Evolutionary conservation across 2,113 vertebrate genomes (phyloP).

Genomic region (Rhizomys pruinosus): DNA sequence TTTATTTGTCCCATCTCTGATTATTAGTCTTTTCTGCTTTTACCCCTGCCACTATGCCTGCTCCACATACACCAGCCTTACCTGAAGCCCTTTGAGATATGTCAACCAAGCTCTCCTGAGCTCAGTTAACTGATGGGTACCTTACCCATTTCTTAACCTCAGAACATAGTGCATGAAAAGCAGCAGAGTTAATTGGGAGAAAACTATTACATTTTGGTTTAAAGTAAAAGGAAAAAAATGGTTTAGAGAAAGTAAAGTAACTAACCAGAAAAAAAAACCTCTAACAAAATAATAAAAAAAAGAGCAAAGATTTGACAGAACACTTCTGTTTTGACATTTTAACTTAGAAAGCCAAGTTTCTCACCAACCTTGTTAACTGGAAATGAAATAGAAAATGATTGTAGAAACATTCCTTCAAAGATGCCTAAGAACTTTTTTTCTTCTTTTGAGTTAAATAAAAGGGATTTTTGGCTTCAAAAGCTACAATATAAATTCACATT

Average conservation of each 20-base stretch:
- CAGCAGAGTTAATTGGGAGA: not conserved
- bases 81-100: not conserved
- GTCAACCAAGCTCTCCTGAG: not conserved
- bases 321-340: conserved; percentile 57
- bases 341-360: conserved; percentile 46
- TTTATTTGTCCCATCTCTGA: not conserved
- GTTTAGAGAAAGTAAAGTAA: not conserved
- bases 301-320: not conserved
- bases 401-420: conserved; percentile 9
- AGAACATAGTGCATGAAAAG: not conserved
- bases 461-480: not conserved
- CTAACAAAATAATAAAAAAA: not conserved
- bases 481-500: not conserved
- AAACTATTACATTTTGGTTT: not conserved
- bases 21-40: not conserved
- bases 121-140: not conserved
- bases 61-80: no score
- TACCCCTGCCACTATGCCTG: not conserved
- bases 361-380: conserved; percentile 29
- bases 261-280: not conserved
- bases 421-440: not conserved
- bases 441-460: not conserved
- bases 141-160: conserved; percentile 33
- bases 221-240: conserved; percentile 37
- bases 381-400: conserved; percentile 44